phyloP scores from a whole-genome alignment of 2,113 vertebrate genomes.

The Calonectris borealis region DNA sequence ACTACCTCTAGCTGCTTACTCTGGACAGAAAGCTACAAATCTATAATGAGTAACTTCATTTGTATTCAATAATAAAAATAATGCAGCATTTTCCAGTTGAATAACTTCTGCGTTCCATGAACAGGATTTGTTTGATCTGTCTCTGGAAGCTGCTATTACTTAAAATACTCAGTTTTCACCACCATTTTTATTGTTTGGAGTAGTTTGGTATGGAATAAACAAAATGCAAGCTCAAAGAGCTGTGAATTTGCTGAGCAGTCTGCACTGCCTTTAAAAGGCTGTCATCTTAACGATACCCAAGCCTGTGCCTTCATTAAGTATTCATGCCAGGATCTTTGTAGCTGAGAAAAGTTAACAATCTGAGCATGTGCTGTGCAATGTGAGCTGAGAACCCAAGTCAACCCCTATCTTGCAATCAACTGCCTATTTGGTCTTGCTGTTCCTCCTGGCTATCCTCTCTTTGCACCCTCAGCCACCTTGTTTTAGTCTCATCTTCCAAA shows the following conservation, averaged over 20 bases:
- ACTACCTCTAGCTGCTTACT: neutral
- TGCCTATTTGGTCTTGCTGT: neutral
- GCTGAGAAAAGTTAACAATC: slow-evolving; percentile 11
- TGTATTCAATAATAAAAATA: neutral
- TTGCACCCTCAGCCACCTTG: neutral
- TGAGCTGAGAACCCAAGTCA: slow-evolving; percentile 13
- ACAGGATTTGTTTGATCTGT: neutral
- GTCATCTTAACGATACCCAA: neutral
- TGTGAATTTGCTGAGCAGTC: neutral
- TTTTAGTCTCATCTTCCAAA: neutral
- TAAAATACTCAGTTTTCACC: neutral
- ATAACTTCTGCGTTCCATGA: neutral
- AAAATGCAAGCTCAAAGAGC: neutral
- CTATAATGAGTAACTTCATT: neutral
- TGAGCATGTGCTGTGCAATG: neutral
- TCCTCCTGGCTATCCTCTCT: neutral
- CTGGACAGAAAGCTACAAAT: neutral
- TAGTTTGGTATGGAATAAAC: neutral
- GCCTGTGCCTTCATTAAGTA: neutral
- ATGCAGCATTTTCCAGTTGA: neutral
- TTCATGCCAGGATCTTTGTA: slow-evolving; percentile 25
- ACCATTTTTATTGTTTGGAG: neutral
- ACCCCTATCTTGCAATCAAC: neutral
- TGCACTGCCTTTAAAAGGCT: slow-evolving; percentile 15
- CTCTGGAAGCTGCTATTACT: neutral